Evolutionary conservation across 2,888 invertebrate species (phyloP), one percentile per base, ranked within the genome.

Genomic region (Euproctis similis): DNA sequence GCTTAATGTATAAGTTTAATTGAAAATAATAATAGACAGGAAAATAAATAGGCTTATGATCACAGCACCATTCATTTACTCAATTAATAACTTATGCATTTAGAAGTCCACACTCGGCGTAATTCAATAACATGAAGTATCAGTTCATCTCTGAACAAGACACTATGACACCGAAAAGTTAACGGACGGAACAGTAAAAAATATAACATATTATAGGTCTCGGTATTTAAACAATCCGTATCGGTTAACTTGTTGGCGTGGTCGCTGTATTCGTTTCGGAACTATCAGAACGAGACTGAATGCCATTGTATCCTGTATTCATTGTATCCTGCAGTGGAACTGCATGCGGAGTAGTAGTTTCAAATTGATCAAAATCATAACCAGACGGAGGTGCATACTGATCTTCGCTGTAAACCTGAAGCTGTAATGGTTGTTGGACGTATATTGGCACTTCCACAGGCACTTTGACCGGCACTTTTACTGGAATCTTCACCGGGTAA

Each of bases 1-100:
- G n/a, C n/a, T n/a, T n/a, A n/a, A n/a, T n/a, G n/a, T n/a, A n/a
- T n/a, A n/a, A n/a, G n/a, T n/a, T n/a, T n/a, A n/a, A n/a, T 14
- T 4, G 14, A 4, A 14, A 14, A 14, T 14, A 6, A 4, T 19
- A 19, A 19, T 19, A 19, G 8, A 19, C 8, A 14, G 13, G 4
- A 20, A 26, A 53, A 56, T 43, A 13, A 47, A 13, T 59, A 10
- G 5, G 55, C 34, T 45, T 45, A 28, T 24, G 24, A 80, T 78
- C 81, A 80, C 81, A 80, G 76, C 59, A 67, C 49, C 68, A 72
- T 61, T 59, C 72, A 73, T 75, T 78, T 76, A 74, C 66, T 76
- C 60, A 45, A 51, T 41, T 50, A 45, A 43, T 34, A 43, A 48
- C 36, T 50, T 48, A 42, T 14, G 14, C 14, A 14, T 14, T 14